phyloP scores from a whole-genome alignment of 2,797 vertebrate genomes.

The Bradypodion pumilum region DNA sequence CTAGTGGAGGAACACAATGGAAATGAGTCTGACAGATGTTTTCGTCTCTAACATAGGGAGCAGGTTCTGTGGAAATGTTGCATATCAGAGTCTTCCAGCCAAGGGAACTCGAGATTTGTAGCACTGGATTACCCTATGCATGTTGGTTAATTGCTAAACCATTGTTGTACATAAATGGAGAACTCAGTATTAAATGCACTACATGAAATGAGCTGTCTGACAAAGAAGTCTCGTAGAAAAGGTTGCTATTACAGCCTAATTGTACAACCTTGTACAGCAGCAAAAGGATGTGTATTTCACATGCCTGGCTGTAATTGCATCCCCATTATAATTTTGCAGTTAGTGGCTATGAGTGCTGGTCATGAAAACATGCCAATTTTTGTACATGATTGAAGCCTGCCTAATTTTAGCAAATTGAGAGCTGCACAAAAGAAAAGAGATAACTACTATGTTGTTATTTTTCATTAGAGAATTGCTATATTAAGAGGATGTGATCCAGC shows the following conservation, averaged over 20 bases:
- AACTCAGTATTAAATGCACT: conserved; percentile 72
- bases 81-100: background rate
- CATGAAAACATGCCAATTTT: conserved; percentile 83
- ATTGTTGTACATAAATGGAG: conserved; percentile 66
- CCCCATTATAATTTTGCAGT: conserved; percentile 84
- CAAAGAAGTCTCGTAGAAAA: conserved; percentile 73
- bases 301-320: conserved; percentile 80
- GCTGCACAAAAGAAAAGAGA: conserved; percentile 84
- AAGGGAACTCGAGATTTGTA: conserved; percentile 45
- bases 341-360: conserved; percentile 82
- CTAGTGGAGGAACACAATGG: background rate
- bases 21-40: background rate
- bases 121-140: conserved; percentile 50
- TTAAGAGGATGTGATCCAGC: conserved; percentile 84
- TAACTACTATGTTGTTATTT: conserved; percentile 84
- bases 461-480: conserved; percentile 86
- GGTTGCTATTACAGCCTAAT: conserved; percentile 78
- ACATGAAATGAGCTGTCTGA: conserved; percentile 78
- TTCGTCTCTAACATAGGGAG: background rate
- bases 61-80: conserved; percentile 7
- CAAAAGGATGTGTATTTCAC: conserved; percentile 79
- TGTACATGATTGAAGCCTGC: conserved; percentile 80
- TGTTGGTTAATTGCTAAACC: conserved; percentile 66
- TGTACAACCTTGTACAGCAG: conserved; percentile 78
- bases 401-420: conserved; percentile 85